phyloP scores from a whole-genome alignment of 2,113 vertebrate species.

The Phalacrocorax aristotelis region DNA sequence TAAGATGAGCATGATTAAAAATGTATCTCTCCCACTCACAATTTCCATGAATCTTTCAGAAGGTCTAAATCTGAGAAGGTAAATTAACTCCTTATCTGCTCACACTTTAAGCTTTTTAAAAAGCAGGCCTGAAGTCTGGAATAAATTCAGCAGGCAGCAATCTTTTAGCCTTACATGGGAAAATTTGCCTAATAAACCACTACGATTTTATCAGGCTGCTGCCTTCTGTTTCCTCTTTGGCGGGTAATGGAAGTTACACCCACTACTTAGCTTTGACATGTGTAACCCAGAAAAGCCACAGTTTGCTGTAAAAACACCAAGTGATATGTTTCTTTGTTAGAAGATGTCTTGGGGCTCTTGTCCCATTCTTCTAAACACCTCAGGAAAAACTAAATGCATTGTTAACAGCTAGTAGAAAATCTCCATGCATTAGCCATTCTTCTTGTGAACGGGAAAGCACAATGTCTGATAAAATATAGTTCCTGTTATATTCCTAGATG shows the following conservation, averaged over 20 bases:
- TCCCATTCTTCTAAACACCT: slow-evolving; percentile 6
- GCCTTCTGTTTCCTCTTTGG: slow-evolving; percentile 51
- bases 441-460: slow-evolving; percentile 35
- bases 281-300: slow-evolving; percentile 50
- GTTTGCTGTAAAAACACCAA: not conserved
- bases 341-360: slow-evolving; percentile 24
- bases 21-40: not conserved
- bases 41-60: not conserved
- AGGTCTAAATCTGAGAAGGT: slow-evolving; percentile 12
- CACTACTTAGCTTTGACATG: slow-evolving; percentile 15
- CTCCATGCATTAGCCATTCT: not conserved
- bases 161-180: not conserved
- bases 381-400: slow-evolving; percentile 22
- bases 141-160: slow-evolving; percentile 6
- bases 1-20: not conserved
- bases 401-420: slow-evolving; percentile 32
- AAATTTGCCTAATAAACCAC: slow-evolving; percentile 27
- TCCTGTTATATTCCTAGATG: slow-evolving; percentile 17
- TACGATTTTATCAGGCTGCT: slow-evolving; percentile 22
- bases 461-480: slow-evolving; percentile 33
- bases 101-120: not conserved
- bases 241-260: slow-evolving; percentile 40
- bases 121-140: not conserved
- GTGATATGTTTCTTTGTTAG: slow-evolving; percentile 10
- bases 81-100: slow-evolving; percentile 10